A percentile compares a stretch with the other conserved stretches of the same genome.
Evolutionary conservation across 2,797 vertebrate species (phyloP).

Genomic region (Acanthurus leucopareius): DNA sequence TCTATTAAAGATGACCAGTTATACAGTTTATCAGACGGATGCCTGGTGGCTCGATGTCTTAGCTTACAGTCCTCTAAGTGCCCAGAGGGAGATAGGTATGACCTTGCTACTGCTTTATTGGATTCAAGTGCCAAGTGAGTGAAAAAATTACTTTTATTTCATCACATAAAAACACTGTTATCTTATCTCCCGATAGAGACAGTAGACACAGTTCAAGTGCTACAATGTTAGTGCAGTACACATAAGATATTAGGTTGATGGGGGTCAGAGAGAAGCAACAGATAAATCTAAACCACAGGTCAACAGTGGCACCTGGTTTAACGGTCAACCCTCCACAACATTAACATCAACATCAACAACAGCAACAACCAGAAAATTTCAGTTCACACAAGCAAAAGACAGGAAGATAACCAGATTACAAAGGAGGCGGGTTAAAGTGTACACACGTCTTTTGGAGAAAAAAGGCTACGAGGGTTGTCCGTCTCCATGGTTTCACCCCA

Average conservation of each 20-base stretch:
- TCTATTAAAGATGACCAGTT: slow-evolving; percentile 74
- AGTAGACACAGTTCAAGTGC: slow-evolving; percentile 63
- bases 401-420: slow-evolving; percentile 59
- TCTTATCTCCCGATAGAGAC: slow-evolving; percentile 50
- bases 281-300: slow-evolving; percentile 77
- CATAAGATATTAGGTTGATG: slow-evolving; percentile 54
- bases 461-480: slow-evolving; percentile 91
- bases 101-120: slow-evolving; percentile 72
- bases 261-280: slow-evolving; percentile 68
- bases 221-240: slow-evolving; percentile 61
- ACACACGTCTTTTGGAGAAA: slow-evolving; percentile 52
- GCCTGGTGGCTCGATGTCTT: slow-evolving; percentile 69
- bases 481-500: slow-evolving; percentile 97
- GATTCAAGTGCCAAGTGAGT: slow-evolving; percentile 67
- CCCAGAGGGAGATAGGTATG: slow-evolving; percentile 60
- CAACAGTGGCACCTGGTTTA: slow-evolving; percentile 84
- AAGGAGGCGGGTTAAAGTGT: slow-evolving; percentile 65
- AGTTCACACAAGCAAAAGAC: slow-evolving; percentile 58
- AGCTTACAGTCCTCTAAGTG: slow-evolving; percentile 53
- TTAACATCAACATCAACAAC: slow-evolving; percentile 59
- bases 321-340: slow-evolving; percentile 93
- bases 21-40: slow-evolving; percentile 69
- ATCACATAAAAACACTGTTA: slow-evolving; percentile 63
- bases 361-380: slow-evolving; percentile 48
- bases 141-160: slow-evolving; percentile 71